Evolutionary conservation across 2,797 vertebrate genomes (phyloP).

Genomic region (Sarcophilus harrisii): DNA sequence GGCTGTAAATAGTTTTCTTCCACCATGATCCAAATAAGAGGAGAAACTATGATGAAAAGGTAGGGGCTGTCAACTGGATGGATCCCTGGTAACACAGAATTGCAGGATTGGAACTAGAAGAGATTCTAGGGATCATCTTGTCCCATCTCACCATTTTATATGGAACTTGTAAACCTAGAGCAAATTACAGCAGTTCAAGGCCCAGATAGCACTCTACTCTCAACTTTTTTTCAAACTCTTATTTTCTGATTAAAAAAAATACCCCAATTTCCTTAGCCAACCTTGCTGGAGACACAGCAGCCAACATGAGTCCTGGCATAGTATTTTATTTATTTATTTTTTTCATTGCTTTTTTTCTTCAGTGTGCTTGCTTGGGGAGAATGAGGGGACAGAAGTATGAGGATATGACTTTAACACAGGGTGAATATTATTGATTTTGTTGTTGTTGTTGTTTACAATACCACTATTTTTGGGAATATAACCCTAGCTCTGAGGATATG

Average conservation of each 20-base stretch:
- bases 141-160: not conserved
- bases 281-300: not conserved
- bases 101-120: not conserved
- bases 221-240: not conserved
- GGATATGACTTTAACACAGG: not conserved
- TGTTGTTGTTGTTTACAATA: not conserved
- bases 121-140: not conserved
- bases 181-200: not conserved
- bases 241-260: not conserved
- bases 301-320: not conserved
- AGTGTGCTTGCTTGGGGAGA: not conserved
- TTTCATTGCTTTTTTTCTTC: not conserved
- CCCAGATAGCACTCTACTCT: not conserved
- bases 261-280: not conserved
- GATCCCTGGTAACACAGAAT: not conserved
- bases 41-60: not conserved
- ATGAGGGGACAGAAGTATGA: no score
- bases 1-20: not conserved
- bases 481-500: not conserved
- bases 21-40: not conserved
- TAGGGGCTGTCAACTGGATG: not conserved
- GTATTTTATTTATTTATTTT: not conserved
- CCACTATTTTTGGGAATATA: not conserved
- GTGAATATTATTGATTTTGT: not conserved
- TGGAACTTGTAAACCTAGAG: not conserved